Conservation (phyloP, 2,888 invertebrate genomes). For the Drosophila macrospina region DNA sequence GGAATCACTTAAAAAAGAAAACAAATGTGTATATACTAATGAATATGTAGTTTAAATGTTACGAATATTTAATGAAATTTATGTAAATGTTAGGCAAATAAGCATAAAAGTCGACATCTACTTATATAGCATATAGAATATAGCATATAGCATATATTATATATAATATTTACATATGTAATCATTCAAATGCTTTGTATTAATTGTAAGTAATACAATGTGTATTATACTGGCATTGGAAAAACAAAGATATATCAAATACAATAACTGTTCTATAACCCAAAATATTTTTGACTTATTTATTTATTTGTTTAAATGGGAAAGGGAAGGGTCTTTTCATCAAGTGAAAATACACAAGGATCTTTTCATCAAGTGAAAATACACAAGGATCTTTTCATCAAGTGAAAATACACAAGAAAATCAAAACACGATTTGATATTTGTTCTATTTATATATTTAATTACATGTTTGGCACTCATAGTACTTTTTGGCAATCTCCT, state of each 20-base stretch:
- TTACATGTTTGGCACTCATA: no score
- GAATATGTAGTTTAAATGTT: constrained; percentile 40
- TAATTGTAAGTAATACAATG: constrained; percentile 43
- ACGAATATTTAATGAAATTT: constrained; percentile 35
- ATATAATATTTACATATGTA: constrained; percentile 25
- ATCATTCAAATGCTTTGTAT: constrained; percentile 45
- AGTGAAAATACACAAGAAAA: no score
- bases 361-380: no score
- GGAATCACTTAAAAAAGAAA: neutral
- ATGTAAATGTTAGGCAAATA: constrained; percentile 60
- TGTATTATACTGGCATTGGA: constrained; percentile 29
- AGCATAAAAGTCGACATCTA: constrained; percentile 33
- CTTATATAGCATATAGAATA: constrained; percentile 27
- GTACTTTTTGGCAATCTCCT: no score
- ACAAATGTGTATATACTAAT: constrained; percentile 55
- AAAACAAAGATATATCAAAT: constrained; percentile 45
- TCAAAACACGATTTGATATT: no score
- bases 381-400: no score
- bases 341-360: no score
- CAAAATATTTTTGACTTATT: no score
- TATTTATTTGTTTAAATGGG: no score
- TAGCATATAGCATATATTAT: constrained; percentile 27
- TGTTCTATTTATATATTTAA: no score
- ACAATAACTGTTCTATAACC: constrained; percentile 57
- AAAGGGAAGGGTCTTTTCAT: no score